Conservation (phyloP, 2,888 invertebrate genomes). For the Heliconius ethilla region DNA sequence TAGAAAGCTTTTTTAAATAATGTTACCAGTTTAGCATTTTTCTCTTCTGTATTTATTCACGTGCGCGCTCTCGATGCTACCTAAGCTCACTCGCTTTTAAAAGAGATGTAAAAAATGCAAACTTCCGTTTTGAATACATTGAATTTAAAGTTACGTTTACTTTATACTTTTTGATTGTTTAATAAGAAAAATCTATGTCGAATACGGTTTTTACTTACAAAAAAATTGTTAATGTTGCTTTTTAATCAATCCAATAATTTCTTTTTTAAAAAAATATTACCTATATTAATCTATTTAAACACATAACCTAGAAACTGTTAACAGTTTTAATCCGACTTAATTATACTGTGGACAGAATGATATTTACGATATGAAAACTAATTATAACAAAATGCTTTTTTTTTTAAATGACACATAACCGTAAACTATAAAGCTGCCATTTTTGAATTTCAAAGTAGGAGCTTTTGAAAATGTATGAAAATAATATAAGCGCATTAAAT, state of each 20-base stretch:
- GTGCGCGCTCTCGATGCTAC: constrained; percentile 11
- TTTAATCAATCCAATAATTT: background rate
- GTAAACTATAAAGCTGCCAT: too few species aligned
- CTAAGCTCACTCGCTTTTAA: constrained; percentile 16
- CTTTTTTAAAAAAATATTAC: background rate
- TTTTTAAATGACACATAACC: too few species aligned
- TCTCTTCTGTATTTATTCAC: constrained; percentile 6
- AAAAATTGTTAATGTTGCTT: background rate
- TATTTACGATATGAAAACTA: too few species aligned
- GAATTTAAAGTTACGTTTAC: constrained; percentile 13
- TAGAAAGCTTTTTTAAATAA: constrained; percentile 13
- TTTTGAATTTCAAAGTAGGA: too few species aligned
- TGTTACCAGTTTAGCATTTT: constrained; percentile 7
- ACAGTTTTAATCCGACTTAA: too few species aligned
- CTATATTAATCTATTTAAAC: background rate
- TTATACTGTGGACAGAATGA: too few species aligned
- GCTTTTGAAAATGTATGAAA: too few species aligned
- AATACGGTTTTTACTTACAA: background rate
- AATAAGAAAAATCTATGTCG: background rate
- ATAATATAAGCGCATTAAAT: too few species aligned
- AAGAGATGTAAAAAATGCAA: constrained; percentile 15
- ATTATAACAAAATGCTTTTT: too few species aligned
- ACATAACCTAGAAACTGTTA: too few species aligned
- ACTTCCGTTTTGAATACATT: constrained; percentile 16
- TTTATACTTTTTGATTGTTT: background rate